Conservation (phyloP, 92 coral and sea anemone species). For the Galaxea fascicularis region DNA sequence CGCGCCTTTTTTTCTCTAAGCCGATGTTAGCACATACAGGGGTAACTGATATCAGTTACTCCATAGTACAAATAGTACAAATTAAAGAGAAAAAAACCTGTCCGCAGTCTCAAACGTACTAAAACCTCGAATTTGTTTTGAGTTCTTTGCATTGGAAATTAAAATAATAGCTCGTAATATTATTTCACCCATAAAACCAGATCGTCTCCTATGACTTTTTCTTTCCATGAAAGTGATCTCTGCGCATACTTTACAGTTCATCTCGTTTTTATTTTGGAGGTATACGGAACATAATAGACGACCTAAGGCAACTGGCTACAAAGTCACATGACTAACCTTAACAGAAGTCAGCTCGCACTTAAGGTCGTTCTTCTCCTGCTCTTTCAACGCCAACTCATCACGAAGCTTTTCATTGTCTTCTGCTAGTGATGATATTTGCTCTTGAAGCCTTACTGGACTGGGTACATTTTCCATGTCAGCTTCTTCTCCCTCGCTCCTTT, state of each 20-base stretch:
- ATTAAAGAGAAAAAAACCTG: background rate
- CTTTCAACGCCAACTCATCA: conserved; percentile 58
- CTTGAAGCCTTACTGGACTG: conserved; percentile 39
- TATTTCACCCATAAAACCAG: too few relatives aligned
- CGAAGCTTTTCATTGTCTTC: conserved; percentile 76
- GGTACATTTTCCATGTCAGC: conserved; percentile 1
- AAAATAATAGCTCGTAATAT: background rate
- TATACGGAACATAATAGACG: background rate
- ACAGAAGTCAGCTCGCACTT: conserved; percentile 62
- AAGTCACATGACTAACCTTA: conserved; percentile 68
- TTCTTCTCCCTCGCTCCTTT: background rate
- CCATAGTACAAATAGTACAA: background rate
- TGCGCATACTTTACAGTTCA: background rate
- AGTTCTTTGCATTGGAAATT: background rate
- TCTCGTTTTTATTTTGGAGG: too few relatives aligned
- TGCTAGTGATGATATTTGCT: conserved; percentile 67
- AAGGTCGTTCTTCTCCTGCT: conserved; percentile 61
- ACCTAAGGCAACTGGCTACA: background rate
- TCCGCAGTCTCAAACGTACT: background rate
- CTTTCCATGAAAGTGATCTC: too few relatives aligned
- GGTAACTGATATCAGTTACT: background rate
- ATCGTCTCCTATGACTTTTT: too few relatives aligned
- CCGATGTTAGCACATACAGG: background rate
- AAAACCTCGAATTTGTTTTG: background rate
- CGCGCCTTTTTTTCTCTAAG: background rate